Conservation (phyloP, 2,113 vertebrate genomes). For the Pelusios castaneus region DNA sequence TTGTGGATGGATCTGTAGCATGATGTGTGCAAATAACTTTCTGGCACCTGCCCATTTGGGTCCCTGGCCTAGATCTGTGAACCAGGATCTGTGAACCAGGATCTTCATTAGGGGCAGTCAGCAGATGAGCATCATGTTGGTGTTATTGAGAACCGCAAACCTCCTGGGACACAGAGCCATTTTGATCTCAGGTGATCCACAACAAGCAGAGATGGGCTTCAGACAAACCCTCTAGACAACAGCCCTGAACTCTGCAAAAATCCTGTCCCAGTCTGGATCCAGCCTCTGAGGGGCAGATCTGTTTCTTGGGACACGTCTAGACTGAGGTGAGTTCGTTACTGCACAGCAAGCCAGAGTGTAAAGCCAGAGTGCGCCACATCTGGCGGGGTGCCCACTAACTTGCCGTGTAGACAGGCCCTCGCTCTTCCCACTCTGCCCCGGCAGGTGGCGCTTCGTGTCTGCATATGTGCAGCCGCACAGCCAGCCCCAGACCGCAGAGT, state of each 20-base stretch:
- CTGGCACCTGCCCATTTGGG: accelerated
- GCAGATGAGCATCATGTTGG: background rate
- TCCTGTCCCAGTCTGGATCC: background rate
- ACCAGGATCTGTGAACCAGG: no score
- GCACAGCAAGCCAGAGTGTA: background rate
- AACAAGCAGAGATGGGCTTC: background rate
- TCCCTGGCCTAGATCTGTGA: background rate
- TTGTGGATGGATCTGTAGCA: background rate
- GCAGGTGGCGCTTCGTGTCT: background rate
- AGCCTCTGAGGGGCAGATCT: background rate
- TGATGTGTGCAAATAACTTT: accelerated
- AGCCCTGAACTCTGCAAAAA: background rate
- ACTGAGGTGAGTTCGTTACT: background rate
- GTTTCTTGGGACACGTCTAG: background rate
- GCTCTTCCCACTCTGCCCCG: background rate
- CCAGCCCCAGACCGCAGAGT: background rate
- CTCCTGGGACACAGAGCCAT: background rate
- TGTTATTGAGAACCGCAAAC: background rate
- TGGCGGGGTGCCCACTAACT: background rate
- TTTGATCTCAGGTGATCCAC: background rate
- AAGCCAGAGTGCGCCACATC: background rate
- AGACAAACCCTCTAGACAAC: background rate
- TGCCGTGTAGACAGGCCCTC: no score
- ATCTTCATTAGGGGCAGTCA: accelerated
- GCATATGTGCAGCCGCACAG: background rate